Conservation (phyloP, 1,140 invertebrate species). For the Zaprionus ornatus region DNA sequence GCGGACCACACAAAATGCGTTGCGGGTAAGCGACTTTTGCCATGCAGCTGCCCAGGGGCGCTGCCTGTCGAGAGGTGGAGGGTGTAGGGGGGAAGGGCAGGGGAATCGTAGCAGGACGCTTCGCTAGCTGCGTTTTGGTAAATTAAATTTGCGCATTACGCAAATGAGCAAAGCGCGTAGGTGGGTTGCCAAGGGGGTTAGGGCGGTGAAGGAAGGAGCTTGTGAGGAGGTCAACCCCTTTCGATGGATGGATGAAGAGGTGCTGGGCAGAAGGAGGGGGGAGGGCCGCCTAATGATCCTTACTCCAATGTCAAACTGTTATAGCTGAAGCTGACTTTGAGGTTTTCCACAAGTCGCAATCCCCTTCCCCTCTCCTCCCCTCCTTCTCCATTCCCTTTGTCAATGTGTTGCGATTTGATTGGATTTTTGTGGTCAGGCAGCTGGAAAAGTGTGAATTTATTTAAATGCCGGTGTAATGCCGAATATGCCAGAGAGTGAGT, state of each 20-base stretch:
- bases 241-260: no score
- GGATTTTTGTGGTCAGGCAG: conserved; percentile 46
- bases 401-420: conserved; percentile 51
- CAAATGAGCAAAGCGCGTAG: conserved; percentile 68
- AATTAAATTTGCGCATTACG: conserved; percentile 83
- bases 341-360: neutral
- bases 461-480: neutral
- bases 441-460: conserved; percentile 35
- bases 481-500: neutral
- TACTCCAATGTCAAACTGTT: conserved; percentile 31
- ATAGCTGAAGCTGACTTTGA: conserved; percentile 4
- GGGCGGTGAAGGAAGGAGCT: neutral
- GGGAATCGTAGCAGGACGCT: conserved; percentile 26
- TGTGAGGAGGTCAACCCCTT: conserved; percentile 27
- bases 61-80: neutral
- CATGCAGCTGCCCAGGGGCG: conserved; percentile 18
- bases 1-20: conserved; percentile 64
- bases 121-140: conserved; percentile 70
- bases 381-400: neutral
- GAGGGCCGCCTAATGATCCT: conserved; percentile 50
- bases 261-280: neutral
- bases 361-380: neutral
- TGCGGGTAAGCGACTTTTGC: conserved; percentile 65
- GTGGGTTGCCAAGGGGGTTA: neutral
- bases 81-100: no score